A percentile compares a stretch with the other conserved stretches of the same genome.
These are phyloP conservation scores for Tokudaia muenninki DNA, from an alignment of 2,797 vertebrate genomes.

Conservation along the genomic window DNA sequence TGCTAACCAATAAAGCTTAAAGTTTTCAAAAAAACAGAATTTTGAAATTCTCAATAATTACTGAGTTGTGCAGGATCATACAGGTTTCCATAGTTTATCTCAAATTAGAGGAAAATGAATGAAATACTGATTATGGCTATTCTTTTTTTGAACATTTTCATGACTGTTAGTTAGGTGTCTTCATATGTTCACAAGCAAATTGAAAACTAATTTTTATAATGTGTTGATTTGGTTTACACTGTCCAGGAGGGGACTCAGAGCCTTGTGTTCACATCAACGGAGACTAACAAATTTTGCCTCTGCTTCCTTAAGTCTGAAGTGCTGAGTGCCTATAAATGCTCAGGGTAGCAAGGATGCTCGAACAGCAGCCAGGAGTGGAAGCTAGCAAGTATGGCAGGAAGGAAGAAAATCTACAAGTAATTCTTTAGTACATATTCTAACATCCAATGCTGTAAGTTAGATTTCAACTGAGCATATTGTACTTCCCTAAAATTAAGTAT, in stretches of 20 bases:
- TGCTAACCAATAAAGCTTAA: not conserved
- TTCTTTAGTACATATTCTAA: not conserved
- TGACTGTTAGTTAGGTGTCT: not conserved
- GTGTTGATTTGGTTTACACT: slow-evolving; percentile 19
- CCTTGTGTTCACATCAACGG: not conserved
- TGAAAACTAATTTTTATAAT: slow-evolving; percentile 29
- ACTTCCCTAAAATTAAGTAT: slow-evolving; percentile 15
- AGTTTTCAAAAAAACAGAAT: slow-evolving; percentile 41
- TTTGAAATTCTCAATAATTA: slow-evolving; percentile 50
- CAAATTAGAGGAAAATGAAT: slow-evolving; percentile 16
- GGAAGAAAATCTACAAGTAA: not conserved
- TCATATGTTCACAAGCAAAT: not conserved
- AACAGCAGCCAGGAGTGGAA: not conserved
- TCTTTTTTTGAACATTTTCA: slow-evolving; percentile 17
- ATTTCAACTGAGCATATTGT: not conserved
- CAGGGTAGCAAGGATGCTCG: not conserved
- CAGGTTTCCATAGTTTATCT: slow-evolving; percentile 32
- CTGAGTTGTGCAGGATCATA: not conserved
- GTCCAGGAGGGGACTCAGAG: slow-evolving; percentile 32
- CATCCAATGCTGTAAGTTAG: not conserved
- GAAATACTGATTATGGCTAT: not conserved
- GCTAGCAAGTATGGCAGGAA: not conserved
- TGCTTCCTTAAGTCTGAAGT: slow-evolving; percentile 27
- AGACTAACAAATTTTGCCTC: slow-evolving; percentile 41
- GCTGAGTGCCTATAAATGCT: not conserved